These are phyloP conservation scores for Vandiemenella viatica DNA, from an alignment of 2,888 invertebrate species.

Conservation along the genomic window DNA sequence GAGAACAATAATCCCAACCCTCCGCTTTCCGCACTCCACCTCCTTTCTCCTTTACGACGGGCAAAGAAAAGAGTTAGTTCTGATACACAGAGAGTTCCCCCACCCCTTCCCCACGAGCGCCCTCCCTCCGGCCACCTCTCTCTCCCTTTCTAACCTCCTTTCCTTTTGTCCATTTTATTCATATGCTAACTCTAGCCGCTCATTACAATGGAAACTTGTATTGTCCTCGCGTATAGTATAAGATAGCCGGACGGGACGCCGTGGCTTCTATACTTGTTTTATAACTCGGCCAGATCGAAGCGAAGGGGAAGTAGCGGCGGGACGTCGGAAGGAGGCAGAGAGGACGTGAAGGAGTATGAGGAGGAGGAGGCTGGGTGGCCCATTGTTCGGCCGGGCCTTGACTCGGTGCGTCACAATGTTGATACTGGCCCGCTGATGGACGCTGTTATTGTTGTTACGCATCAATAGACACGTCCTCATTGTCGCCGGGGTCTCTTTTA, in stretches of 20 bases:
- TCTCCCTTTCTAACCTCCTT: slow-evolving; percentile 3
- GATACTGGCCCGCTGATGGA: not conserved
- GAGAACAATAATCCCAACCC: slow-evolving; percentile 16
- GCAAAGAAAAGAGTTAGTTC: slow-evolving; percentile 19
- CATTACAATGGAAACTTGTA: slow-evolving; percentile 17
- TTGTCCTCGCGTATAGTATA: slow-evolving; percentile 13
- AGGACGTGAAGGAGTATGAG: not conserved
- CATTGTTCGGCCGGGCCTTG: not conserved
- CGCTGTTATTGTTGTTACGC: not conserved
- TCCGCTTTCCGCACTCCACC: slow-evolving; percentile 5
- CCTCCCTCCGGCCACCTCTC: not conserved
- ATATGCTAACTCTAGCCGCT: slow-evolving; percentile 18
- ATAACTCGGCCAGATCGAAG: slow-evolving; percentile 11
- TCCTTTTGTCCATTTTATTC: slow-evolving; percentile 19
- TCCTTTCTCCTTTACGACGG: slow-evolving; percentile 13
- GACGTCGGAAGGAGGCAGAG: not conserved
- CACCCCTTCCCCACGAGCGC: not conserved
- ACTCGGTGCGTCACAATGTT: not conserved
- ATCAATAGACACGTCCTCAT: not conserved
- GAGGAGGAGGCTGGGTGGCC: not conserved
- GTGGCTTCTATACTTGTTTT: slow-evolving; percentile 14
- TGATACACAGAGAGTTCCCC: slow-evolving; percentile 15
- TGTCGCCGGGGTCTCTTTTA: not conserved
- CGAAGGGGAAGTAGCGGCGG: not conserved
- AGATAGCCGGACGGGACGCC: slow-evolving; percentile 8